Percentiles rank a stretch among this genome's conserved stretches.
Evolutionary conservation across 2,797 vertebrate genomes (phyloP).

Genomic region (Sphenodon punctatus): DNA sequence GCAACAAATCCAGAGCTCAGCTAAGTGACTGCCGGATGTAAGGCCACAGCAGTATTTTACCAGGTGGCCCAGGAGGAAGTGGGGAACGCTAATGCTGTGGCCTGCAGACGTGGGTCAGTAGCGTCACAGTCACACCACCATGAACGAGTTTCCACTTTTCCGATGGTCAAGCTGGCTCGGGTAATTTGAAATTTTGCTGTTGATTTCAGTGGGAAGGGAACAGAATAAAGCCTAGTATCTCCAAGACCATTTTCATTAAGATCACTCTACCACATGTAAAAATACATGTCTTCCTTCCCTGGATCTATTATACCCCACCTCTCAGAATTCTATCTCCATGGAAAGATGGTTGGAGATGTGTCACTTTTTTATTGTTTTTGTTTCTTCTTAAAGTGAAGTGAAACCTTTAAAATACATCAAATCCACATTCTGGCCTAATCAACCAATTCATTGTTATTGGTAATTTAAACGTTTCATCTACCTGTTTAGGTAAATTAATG

Average conservation of each 20-base stretch:
- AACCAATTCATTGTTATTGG: not conserved
- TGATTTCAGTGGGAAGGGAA: not conserved
- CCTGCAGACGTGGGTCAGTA: no score
- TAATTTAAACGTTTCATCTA: not conserved
- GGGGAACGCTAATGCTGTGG: no score
- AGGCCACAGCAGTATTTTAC: no score
- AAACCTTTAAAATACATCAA: not conserved
- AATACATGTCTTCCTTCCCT: not conserved
- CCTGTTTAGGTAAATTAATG: not conserved
- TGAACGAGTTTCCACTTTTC: no score
- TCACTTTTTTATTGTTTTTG: not conserved
- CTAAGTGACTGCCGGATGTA: no score
- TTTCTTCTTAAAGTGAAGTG: no score
- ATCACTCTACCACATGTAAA: not conserved
- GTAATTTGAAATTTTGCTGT: not conserved
- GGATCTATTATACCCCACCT: not conserved
- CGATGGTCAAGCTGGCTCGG: not conserved
- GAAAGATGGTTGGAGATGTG: not conserved
- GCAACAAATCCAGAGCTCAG: no score
- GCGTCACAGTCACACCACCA: no score
- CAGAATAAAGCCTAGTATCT: not conserved
- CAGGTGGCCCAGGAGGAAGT: no score
- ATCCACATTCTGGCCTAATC: not conserved
- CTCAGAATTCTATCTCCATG: not conserved
- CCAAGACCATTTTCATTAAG: not conserved